Percentiles rank a stretch among this genome's conserved stretches.
Conservation (phyloP, 2,888 invertebrate species). For the Drosophila demipolita region DNA sequence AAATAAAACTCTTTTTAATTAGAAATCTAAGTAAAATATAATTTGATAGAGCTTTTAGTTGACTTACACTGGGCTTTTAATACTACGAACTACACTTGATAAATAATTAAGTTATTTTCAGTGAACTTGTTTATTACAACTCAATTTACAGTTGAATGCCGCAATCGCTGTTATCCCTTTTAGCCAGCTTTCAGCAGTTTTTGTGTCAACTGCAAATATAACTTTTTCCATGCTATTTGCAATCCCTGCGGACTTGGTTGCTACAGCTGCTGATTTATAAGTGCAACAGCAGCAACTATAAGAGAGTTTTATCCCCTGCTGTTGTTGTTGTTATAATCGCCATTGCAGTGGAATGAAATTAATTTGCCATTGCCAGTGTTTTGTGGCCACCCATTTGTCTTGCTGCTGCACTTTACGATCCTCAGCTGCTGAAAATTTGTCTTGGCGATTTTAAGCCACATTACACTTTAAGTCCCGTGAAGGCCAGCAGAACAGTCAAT, state of each 20-base stretch:
- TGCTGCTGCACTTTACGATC: slow-evolving; percentile 58
- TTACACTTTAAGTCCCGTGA: slow-evolving; percentile 44
- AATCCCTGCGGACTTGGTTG: slow-evolving; percentile 27
- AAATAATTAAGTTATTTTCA: neutral
- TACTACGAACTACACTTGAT: neutral
- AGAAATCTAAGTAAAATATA: neutral
- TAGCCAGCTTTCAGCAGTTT: neutral
- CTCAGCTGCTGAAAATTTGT: slow-evolving; percentile 66
- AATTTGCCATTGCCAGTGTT: slow-evolving; percentile 68
- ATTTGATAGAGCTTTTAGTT: neutral
- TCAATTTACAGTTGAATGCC: slow-evolving; percentile 1
- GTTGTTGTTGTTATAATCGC: slow-evolving; percentile 27
- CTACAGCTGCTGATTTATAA: slow-evolving; percentile 66
- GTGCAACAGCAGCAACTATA: slow-evolving; percentile 31
- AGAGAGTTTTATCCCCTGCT: slow-evolving; percentile 10
- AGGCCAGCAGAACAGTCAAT: neutral
- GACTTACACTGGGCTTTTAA: neutral
- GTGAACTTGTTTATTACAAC: slow-evolving; percentile 4
- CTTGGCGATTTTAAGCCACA: slow-evolving; percentile 44
- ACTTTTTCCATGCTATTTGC: slow-evolving; percentile 21
- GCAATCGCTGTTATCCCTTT: neutral
- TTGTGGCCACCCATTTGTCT: slow-evolving; percentile 71
- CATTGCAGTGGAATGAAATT: slow-evolving; percentile 63
- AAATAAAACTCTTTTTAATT: neutral
- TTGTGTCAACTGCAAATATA: slow-evolving; percentile 33